Base-by-base conservation (phyloP, 2,797 vertebrate genomes). In the Dromococcyx pavoninus region DNA sequence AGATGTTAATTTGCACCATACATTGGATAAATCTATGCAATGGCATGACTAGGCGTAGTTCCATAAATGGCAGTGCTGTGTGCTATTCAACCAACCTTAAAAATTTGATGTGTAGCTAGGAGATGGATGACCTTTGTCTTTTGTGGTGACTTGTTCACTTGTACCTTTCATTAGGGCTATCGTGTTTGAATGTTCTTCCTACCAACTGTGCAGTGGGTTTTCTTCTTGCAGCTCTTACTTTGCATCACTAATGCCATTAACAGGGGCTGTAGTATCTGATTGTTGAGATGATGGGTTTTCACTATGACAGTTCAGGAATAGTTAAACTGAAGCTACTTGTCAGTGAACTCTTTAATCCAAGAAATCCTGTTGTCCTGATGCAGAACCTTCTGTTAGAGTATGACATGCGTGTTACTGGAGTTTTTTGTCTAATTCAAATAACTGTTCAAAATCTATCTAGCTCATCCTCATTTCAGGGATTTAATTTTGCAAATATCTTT, bases 401-500 rank as follows among this genome's bases (percentile, higher is more conserved):
- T 43, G 28, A 74, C 85, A 70, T 75, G 14, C 0, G 0, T 16
- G 2, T 62, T 56, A 9, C 17, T 71, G 50, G 25, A 22, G 32
- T 75, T 33, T 75, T 32, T 53, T 32, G 1, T 77, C 9, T 66
- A 37, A 56, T 61, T 86, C n/a, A 72, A 21, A 17, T 58, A 61
- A 37, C 44, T 69, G 7, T 78, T 81, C 13, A 57, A 51, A 89
- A 74, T 77, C 62, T 56, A 12, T 62, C 24, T 65, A 54, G 35
- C 39, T 51, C 19, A 44, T 69, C 17, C 30, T 81, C 5, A 27
- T 33, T 83, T 78, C 23, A 72, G 43, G 8, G 16, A 33, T 48
- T 87, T 79, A 24, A 10, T 87, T 89, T 65, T 87, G 32, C 9
- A 24, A 24, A n/a, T 86, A 41, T 30, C 18, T 87, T 79, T 82